Evolutionary conservation across 1,140 invertebrate genomes (phyloP).

Genomic region (Cephus cinctus): DNA sequence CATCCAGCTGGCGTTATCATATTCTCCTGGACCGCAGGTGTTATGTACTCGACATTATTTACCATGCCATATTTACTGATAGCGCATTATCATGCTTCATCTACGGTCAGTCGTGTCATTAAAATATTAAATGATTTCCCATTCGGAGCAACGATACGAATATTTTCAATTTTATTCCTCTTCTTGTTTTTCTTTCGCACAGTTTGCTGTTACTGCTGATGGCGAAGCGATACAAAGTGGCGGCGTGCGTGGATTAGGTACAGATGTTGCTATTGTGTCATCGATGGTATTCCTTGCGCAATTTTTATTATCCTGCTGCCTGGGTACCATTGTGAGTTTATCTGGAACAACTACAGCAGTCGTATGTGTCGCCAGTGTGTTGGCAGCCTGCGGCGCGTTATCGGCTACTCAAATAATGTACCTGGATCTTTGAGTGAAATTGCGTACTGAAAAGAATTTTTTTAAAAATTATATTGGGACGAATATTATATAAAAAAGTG

Average conservation of each 20-base stretch:
- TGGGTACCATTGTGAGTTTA: conserved; percentile 79
- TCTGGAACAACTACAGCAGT: conserved; percentile 87
- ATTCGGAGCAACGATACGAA: too few species aligned
- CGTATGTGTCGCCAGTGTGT: conserved; percentile 74
- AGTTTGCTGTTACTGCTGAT: conserved; percentile 67
- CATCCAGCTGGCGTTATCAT: conserved; percentile 80
- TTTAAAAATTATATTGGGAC: too few species aligned
- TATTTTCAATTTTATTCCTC: conserved; percentile 6
- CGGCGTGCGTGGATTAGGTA: conserved; percentile 82
- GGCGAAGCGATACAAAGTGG: conserved; percentile 53
- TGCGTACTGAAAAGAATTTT: too few species aligned
- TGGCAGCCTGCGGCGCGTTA: conserved; percentile 81
- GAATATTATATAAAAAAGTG: too few species aligned
- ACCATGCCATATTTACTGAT: conserved; percentile 95
- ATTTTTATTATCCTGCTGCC: conserved; percentile 81
- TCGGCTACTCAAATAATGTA: conserved; percentile 86
- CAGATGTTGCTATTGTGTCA: conserved; percentile 89
- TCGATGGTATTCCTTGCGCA: conserved; percentile 96
- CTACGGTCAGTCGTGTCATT: conserved; percentile 65
- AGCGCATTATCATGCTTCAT: conserved; percentile 87
- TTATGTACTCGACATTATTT: conserved; percentile 97
- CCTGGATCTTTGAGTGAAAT: conserved; percentile 81
- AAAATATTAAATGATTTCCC: background rate
- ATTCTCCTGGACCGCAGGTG: conserved; percentile 87
- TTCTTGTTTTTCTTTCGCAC: conserved; percentile 6